phyloP scores from a whole-genome alignment of 2,113 vertebrate genomes.

The Nothoprocta perdicaria region DNA sequence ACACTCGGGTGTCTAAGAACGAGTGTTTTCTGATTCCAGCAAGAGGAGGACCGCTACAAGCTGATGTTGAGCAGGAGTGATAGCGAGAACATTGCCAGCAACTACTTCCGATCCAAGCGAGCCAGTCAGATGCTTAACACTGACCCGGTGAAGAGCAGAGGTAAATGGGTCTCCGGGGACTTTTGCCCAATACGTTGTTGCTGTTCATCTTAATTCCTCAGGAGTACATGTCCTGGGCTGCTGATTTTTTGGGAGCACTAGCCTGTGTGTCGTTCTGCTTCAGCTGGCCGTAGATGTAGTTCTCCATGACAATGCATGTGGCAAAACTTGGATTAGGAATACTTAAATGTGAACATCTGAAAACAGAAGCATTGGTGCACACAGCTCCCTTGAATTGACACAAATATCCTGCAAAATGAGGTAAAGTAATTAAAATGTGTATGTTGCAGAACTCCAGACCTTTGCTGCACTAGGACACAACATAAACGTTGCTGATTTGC shows the following conservation, averaged over 20 bases:
- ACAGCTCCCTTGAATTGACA: not conserved
- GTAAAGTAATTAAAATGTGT: not conserved
- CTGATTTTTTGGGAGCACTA: not conserved
- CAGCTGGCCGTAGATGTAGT: not conserved
- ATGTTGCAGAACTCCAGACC: not conserved
- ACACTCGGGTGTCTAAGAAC: not conserved
- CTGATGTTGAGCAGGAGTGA: conserved; percentile 85
- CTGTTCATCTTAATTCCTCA: no score
- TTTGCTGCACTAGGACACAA: not conserved
- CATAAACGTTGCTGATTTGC: not conserved
- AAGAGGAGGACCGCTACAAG: conserved; percentile 86
- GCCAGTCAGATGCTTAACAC: conserved; percentile 80
- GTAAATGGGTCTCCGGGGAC: conserved; percentile 21
- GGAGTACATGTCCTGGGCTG: not conserved
- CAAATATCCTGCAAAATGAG: not conserved
- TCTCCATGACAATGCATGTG: not conserved
- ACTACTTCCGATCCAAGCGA: conserved; percentile 84
- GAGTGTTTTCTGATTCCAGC: conserved; percentile 28
- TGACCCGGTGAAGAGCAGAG: conserved; percentile 64
- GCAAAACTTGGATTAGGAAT: not conserved
- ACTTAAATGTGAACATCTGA: not conserved
- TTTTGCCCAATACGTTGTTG: rapidly evolving
- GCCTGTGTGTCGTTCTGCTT: not conserved
- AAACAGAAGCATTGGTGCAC: not conserved
- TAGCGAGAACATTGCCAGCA: conserved; percentile 86